These are phyloP conservation scores for Caenorhabditis angaria DNA, from an alignment of 2,888 invertebrate genomes.

Conservation along the genomic window DNA sequence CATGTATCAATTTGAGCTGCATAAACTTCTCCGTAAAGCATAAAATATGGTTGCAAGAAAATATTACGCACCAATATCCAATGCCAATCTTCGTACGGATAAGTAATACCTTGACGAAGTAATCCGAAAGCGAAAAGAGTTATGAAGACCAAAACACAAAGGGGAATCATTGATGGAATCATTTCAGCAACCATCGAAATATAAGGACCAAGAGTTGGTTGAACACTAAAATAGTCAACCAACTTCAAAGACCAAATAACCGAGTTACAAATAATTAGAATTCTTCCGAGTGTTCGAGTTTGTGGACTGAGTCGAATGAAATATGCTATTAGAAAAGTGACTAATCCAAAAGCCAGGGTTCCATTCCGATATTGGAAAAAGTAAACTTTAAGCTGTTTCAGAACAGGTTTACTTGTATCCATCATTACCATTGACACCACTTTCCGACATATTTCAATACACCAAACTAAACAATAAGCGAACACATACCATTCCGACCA, in stretches of 20 bases:
- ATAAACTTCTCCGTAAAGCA: slow-evolving; percentile 98
- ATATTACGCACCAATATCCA: slow-evolving; percentile 91
- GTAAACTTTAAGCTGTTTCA: slow-evolving; percentile 73
- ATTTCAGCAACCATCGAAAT: slow-evolving; percentile 99
- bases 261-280: slow-evolving; percentile 81
- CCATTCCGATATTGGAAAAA: slow-evolving; percentile 64
- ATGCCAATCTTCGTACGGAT: slow-evolving; percentile 86
- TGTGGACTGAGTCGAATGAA: slow-evolving; percentile 76
- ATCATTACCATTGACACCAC: slow-evolving; percentile 60
- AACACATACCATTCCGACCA: slow-evolving; percentile 67
- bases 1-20: slow-evolving; percentile 86
- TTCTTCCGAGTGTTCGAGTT: slow-evolving; percentile 78
- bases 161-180: slow-evolving; percentile 91
- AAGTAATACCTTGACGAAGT: slow-evolving; percentile 88
- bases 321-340: slow-evolving; percentile 76
- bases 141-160: slow-evolving; percentile 91
- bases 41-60: slow-evolving; percentile 95
- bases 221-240: slow-evolving; percentile 91
- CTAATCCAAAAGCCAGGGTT: slow-evolving; percentile 78
- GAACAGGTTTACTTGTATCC: slow-evolving; percentile 73
- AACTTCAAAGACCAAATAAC: slow-evolving; percentile 79
- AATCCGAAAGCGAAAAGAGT: slow-evolving; percentile 96
- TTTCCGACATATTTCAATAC: slow-evolving; percentile 66
- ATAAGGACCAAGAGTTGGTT: slow-evolving; percentile 90
- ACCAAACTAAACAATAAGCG: slow-evolving; percentile 66